A percentile compares a stretch with the other conserved stretches of the same genome.
Evolutionary conservation across 1,140 invertebrate species (phyloP).

Genomic region (Cepaea nemoralis): DNA sequence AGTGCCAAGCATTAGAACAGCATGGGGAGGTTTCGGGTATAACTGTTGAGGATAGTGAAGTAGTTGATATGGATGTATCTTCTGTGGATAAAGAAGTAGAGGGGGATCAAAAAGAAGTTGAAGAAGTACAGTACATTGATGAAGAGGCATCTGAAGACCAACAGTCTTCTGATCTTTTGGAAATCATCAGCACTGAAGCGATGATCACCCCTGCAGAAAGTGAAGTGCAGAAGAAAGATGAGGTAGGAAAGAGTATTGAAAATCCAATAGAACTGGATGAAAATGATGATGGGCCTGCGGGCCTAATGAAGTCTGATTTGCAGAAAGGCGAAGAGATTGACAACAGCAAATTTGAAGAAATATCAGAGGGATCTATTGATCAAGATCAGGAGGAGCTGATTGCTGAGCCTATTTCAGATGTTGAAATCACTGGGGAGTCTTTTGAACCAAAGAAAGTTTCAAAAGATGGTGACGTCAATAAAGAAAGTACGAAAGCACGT

Average conservation of each 20-base stretch:
- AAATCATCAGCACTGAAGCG: neutral
- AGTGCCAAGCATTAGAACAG: too few relatives aligned
- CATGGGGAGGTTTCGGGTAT: neutral
- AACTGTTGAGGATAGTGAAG: neutral
- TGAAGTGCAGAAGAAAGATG: neutral
- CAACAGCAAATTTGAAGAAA: constrained; percentile 38
- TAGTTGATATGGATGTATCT: neutral
- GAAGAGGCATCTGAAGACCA: constrained; percentile 26
- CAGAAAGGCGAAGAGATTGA: neutral
- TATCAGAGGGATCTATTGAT: constrained; percentile 38
- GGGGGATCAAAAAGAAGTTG: constrained; percentile 10
- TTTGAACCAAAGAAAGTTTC: neutral
- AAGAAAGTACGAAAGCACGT: neutral
- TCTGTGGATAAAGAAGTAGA: constrained; percentile 12
- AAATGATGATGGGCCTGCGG: neutral
- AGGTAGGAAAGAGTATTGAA: neutral
- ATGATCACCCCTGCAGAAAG: neutral
- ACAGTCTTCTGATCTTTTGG: constrained; percentile 3
- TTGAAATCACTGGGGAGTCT: constrained; percentile 17
- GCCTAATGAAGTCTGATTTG: neutral
- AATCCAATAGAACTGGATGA: neutral
- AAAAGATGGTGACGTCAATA: neutral
- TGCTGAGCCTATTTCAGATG: constrained; percentile 20
- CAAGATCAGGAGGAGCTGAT: constrained; percentile 23
- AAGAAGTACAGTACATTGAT: constrained; percentile 32